A percentile compares a stretch with the other conserved stretches of the same genome.
These are phyloP conservation scores for Caenorhabditis parvicauda DNA, from an alignment of 2,888 invertebrate genomes.

Conservation along the genomic window DNA sequence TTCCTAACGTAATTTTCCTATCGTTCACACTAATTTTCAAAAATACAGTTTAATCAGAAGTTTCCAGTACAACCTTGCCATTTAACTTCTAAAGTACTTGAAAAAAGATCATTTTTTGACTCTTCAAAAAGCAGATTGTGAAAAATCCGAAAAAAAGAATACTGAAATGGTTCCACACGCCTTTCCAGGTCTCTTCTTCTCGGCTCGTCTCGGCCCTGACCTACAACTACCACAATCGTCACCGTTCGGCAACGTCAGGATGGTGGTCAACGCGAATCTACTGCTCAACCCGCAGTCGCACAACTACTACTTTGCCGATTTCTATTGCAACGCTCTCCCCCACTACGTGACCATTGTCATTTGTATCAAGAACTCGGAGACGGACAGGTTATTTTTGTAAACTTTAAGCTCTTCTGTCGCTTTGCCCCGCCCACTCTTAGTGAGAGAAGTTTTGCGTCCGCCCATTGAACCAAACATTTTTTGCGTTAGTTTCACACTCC, in stretches of 20 bases:
- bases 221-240: constrained; percentile 44
- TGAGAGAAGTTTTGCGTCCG: too few relatives aligned
- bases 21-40: too few relatives aligned
- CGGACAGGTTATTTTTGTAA: constrained; percentile 29
- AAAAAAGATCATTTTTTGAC: background rate
- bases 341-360: constrained; percentile 63
- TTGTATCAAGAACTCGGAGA: constrained; percentile 36
- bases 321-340: constrained; percentile 61
- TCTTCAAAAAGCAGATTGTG: background rate
- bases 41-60: too few relatives aligned
- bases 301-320: constrained; percentile 63
- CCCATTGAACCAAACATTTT: too few relatives aligned
- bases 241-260: constrained; percentile 58
- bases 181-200: constrained; percentile 62
- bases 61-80: background rate
- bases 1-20: too few relatives aligned
- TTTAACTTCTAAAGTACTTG: background rate
- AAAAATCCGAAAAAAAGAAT: background rate
- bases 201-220: constrained; percentile 49
- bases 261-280: constrained; percentile 33
- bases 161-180: too few relatives aligned
- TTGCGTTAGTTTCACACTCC: too few relatives aligned
- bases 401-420: too few relatives aligned
- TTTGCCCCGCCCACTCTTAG: too few relatives aligned
- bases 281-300: constrained; percentile 24